Base-by-base conservation (phyloP, 2,888 invertebrate genomes). In the Sphinx pinastri region DNA sequence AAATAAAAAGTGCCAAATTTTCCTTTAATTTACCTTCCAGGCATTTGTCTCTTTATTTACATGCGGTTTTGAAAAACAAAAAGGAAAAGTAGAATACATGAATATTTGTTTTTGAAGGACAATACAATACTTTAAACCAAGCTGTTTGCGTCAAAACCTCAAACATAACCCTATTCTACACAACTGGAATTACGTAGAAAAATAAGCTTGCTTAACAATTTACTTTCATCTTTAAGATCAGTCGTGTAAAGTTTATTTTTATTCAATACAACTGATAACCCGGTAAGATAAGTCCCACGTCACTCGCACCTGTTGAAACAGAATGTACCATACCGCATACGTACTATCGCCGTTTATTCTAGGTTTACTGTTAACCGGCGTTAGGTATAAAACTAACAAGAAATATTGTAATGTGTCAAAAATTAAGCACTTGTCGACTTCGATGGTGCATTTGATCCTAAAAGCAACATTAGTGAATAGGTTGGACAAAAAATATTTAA, bases 201-300 rank as follows among this genome's bases (percentile, higher is more conserved):
- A 57, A 57, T 25, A 6, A 12, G 12, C 25, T 31, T 8, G 11
- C 1, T 60, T 13, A 1, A 14, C 47, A 60, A 45, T 38, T n/a
- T 13, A 60, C n/a, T n/a, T 67, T 52, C 31, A 38, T 25, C 51
- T 52, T 67, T 67, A 52, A 16, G 14, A 14, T 31, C 5, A n/a
- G 14, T 2, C 7, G 2, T 38, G 4, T 38, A 67, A 67, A 52
- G 67, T 67, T 13, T 4, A 38, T n/a, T 52, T 67, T 54, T 13
- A 7, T 31, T 31, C 0, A 19, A 51, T 16, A 51, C 2, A 49
- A 47, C 47, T 51, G 52, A 52, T 67, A 52, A 52, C 67, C 67
- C 10, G 14, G 68, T 68, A 69, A 69, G 60, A 69, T 69, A 69
- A 69, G 45, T 12, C 52, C 52, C 52, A 60, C 52, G 60, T 60